Base-by-base conservation (phyloP, 92 coral and sea anemone species). In the Zoanthus sociatus region DNA sequence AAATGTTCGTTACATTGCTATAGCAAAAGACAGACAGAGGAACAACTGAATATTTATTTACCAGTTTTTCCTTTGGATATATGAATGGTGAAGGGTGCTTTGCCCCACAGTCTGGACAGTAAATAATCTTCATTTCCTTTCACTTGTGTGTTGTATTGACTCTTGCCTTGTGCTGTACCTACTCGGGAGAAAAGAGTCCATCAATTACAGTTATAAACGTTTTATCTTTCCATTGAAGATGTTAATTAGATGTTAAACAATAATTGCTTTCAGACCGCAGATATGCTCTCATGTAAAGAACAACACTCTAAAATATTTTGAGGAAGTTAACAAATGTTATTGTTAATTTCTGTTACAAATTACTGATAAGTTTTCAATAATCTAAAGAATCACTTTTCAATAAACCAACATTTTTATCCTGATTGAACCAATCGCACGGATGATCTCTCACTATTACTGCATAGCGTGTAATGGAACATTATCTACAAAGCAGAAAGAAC, bases 121-220 rank as follows among this genome's bases (percentile, higher is more conserved):
- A 81, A 45, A 70, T 9, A 81, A 47, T 81, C 85, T 56, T 46
- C 45, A 58, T 81, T 81, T 11, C 85, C 85, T 46, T 81, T 81
- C 26, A 81, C 85, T 81, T 21, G 45, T 0, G 85, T 81, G 32
- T 81, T 81, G 60, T 8, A 11, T 20, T 81, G 85, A 64, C 85
- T 81, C 75, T 81, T 81, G 54, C 85, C 85, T 66, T 81, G 85
- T 37, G 85, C 85, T 45, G 85, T 81, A 81, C 85, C 85, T 81
- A 30, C 5, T 21, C 32, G 10, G n/a, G 5, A 2, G 56, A 11
- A 46, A 30, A 14, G 20, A 30, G 0, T 33, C 7, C 6, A 42
- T 37, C 55, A 30, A 21, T 37, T 1, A 9, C 51, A 73, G 14
- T 70, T 9, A 63, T 5, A 4, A 18, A 5, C 42, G 42, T 37